Base-by-base conservation (phyloP, 1,140 invertebrate species). In the Lerema accius region DNA sequence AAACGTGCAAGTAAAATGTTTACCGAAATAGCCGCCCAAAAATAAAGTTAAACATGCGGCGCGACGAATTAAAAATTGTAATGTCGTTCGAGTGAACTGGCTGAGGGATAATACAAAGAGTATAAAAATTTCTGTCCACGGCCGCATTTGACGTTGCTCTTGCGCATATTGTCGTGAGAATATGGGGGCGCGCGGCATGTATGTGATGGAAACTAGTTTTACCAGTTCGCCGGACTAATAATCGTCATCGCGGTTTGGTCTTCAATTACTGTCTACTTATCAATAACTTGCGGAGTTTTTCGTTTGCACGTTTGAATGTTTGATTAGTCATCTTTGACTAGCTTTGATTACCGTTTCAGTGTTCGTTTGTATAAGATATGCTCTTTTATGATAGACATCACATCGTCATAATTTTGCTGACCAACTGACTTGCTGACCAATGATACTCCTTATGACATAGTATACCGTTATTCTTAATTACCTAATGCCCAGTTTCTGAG, bases 221-320 rank as follows among this genome's bases (percentile, higher is more conserved):
- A 62, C 67, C 55, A 69, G 63, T 65, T 58, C 19, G 16, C 32
- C 39, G 32, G 42, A 62, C 64, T 43, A 62, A 65, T 56, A 67
- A 49, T 53, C 46, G 63, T 16, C 23, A 58, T 50, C 23, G 23
- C 48, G 26, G 37, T 23, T 49, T 23, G 11, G 45, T 50, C 42
- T 59, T 35, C 16, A 48, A 19, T 53, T 46, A 37, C 49, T 32
- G 39, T 19, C 50, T 32, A 43, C 14, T 16, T 43, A 19, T 37
- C 17, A 55, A 35, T 40, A 17, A 16, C 42, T 1, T 32, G 28
- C 1, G 3, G 28, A 32, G 28, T 32, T 7, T 1, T 9, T 7
- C 28, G 28, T 32, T 32, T 32, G 28, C 28, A 4, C 9, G 28
- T 32, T 23, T 23, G 2, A 23, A 23, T 23, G 19, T 23, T 23